Evolutionary conservation across 2,888 invertebrate genomes (phyloP).

Genomic region (Lochmaea crataegi): DNA sequence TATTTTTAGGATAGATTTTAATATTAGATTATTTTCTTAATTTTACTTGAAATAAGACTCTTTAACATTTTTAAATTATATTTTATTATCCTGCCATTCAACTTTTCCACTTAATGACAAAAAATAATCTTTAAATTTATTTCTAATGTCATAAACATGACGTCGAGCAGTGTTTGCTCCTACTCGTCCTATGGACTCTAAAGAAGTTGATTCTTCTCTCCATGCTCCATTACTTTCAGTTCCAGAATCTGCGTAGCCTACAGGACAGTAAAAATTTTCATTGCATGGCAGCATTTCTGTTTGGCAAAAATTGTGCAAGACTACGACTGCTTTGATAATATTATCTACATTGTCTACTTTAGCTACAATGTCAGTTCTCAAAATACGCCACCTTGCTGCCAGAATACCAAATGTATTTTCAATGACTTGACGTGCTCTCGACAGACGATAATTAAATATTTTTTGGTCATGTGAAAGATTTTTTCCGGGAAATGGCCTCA

Average conservation of each 20-base stretch:
- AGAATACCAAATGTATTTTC: conserved; percentile 43
- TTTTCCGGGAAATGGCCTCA: conserved; percentile 25
- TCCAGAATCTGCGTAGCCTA: conserved; percentile 30
- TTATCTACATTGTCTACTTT: too few species aligned
- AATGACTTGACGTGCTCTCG: conserved; percentile 30
- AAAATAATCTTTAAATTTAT: conserved; percentile 38
- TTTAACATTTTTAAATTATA: too few species aligned
- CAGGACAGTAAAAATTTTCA: conserved; percentile 33
- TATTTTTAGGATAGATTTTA: too few species aligned
- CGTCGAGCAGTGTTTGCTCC: conserved; percentile 33
- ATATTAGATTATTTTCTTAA: too few species aligned
- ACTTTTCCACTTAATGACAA: too few species aligned
- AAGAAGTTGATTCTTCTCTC: conserved; percentile 32
- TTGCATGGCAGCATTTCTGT: background rate
- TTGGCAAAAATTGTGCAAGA: too few species aligned
- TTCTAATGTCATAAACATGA: conserved; percentile 30
- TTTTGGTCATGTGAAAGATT: conserved; percentile 9
- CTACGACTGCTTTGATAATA: too few species aligned
- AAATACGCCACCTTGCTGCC: conserved; percentile 38
- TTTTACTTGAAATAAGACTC: too few species aligned
- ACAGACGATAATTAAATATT: conserved; percentile 39
- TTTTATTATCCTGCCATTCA: too few species aligned
- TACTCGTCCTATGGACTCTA: conserved; percentile 41
- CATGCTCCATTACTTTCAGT: conserved; percentile 36
- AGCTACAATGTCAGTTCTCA: conserved; percentile 13